These are phyloP conservation scores for Stenichneumon culpator DNA, from an alignment of 2,888 invertebrate species.

Conservation along the genomic window DNA sequence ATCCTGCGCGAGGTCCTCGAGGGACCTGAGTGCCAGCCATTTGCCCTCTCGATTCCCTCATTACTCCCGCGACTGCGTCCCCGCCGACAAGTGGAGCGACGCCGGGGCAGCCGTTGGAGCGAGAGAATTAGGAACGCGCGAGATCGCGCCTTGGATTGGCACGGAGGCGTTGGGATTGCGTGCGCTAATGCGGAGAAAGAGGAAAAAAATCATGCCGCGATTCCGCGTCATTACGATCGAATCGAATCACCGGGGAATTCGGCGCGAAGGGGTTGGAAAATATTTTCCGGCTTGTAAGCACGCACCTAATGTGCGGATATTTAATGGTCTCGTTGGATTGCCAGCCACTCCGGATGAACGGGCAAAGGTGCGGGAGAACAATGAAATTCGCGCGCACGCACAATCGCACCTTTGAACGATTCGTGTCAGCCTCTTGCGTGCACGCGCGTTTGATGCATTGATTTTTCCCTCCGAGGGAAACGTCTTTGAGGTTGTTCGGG, in stretches of 20 bases:
- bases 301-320: neutral
- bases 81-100: neutral
- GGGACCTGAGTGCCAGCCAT: slow-evolving; percentile 54
- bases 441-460: neutral
- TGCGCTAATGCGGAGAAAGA: neutral
- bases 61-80: slow-evolving; percentile 26
- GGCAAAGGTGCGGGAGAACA: neutral
- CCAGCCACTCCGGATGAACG: slow-evolving; percentile 1
- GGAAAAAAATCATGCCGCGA: neutral
- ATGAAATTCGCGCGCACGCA: slow-evolving; percentile 30
- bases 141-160: neutral
- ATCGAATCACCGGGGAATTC: slow-evolving; percentile 2
- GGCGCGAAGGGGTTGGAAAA: neutral
- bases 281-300: neutral
- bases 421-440: neutral
- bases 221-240: neutral
- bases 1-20: slow-evolving; percentile 30
- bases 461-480: neutral
- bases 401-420: slow-evolving; percentile 2
- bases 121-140: slow-evolving; percentile 37
- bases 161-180: neutral
- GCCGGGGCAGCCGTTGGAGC: neutral
- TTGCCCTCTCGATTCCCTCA: slow-evolving; percentile 56
- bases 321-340: slow-evolving; percentile 14
- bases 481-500: neutral